These are phyloP conservation scores for Drosophila tropicalis DNA, from an alignment of 1,140 invertebrate species.

Conservation along the genomic window DNA sequence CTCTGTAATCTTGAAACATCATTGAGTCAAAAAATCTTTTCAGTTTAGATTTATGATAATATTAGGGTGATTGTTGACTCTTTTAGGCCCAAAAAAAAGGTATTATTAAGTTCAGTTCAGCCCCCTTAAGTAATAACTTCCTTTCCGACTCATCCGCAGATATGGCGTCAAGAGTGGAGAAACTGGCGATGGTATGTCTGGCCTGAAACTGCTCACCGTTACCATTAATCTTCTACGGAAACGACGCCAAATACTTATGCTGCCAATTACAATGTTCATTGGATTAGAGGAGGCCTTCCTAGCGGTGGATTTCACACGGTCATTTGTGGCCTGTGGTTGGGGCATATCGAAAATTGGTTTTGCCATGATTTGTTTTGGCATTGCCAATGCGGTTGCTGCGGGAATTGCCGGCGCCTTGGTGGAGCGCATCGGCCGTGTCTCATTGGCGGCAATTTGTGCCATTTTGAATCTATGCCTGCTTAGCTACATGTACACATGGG, in stretches of 20 bases:
- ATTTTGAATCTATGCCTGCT: constrained; percentile 90
- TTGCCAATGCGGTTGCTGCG: constrained; percentile 92
- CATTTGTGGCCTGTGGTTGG: constrained; percentile 94
- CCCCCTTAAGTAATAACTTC: too few relatives aligned
- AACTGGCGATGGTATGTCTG: constrained; percentile 82
- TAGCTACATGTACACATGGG: constrained; percentile 88
- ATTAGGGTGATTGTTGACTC: too few relatives aligned
- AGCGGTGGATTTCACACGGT: constrained; percentile 93
- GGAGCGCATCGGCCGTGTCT: constrained; percentile 89
- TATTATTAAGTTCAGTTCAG: too few relatives aligned
- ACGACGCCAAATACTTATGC: constrained; percentile 91
- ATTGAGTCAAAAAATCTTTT: too few relatives aligned
- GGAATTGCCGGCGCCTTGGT: constrained; percentile 91
- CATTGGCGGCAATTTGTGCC: constrained; percentile 89
- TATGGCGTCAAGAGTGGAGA: constrained; percentile 74
- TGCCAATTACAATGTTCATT: constrained; percentile 97
- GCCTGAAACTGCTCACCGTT: constrained; percentile 89
- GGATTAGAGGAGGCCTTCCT: constrained; percentile 97
- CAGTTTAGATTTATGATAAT: too few relatives aligned
- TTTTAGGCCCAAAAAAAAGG: too few relatives aligned
- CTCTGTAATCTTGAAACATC: too few relatives aligned
- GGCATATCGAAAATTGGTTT: constrained; percentile 95
- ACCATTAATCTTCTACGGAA: constrained; percentile 91
- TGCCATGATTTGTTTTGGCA: constrained; percentile 95
- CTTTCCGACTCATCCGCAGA: constrained; percentile 26